A percentile compares a stretch with the other conserved stretches of the same genome.
Conservation (phyloP, 1,140 invertebrate genomes). For the Goniozus legneri region DNA sequence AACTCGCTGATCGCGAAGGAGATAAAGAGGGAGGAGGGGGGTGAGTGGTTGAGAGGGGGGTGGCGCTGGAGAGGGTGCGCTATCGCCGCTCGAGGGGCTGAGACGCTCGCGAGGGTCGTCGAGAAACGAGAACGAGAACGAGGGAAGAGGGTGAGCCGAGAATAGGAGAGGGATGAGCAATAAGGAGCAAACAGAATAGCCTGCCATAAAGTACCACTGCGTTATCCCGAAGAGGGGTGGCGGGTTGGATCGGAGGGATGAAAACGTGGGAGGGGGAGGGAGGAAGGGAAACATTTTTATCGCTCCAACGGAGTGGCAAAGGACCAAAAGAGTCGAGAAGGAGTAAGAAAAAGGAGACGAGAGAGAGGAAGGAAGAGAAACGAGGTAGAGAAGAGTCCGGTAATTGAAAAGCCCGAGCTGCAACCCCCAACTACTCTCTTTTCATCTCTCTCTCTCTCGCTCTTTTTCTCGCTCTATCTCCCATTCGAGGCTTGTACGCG, state of each 20-base stretch:
- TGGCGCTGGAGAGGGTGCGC: background rate
- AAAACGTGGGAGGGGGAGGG: slow-evolving; percentile 16
- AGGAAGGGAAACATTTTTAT: slow-evolving; percentile 19
- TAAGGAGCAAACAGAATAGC: slow-evolving; percentile 22
- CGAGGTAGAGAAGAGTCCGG: slow-evolving; percentile 15
- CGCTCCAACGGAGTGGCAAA: slow-evolving; percentile 6
- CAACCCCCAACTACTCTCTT: slow-evolving; percentile 20
- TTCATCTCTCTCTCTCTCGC: slow-evolving; percentile 7
- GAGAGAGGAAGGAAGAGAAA: background rate
- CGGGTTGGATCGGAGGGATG: slow-evolving; percentile 5
- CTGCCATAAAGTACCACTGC: slow-evolving; percentile 20
- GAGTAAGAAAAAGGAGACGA: background rate
- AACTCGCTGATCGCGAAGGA: too few relatives aligned
- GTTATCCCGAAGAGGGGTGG: slow-evolving; percentile 13
- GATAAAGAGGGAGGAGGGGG: slow-evolving; percentile 7
- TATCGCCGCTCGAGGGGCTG: background rate
- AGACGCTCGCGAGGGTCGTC: too few relatives aligned
- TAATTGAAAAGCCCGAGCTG: slow-evolving; percentile 42
- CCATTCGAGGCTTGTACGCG: background rate
- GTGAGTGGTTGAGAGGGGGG: slow-evolving; percentile 1
- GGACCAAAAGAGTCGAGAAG: background rate
- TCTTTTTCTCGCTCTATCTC: slow-evolving; percentile 6
- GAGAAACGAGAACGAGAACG: too few relatives aligned
- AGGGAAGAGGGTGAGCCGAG: slow-evolving; percentile 3
- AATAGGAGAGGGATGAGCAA: slow-evolving; percentile 12